Percentiles rank a stretch among this genome's conserved stretches.
Conservation (phyloP, 2,888 invertebrate species). For the Cartodere bifasciata region DNA sequence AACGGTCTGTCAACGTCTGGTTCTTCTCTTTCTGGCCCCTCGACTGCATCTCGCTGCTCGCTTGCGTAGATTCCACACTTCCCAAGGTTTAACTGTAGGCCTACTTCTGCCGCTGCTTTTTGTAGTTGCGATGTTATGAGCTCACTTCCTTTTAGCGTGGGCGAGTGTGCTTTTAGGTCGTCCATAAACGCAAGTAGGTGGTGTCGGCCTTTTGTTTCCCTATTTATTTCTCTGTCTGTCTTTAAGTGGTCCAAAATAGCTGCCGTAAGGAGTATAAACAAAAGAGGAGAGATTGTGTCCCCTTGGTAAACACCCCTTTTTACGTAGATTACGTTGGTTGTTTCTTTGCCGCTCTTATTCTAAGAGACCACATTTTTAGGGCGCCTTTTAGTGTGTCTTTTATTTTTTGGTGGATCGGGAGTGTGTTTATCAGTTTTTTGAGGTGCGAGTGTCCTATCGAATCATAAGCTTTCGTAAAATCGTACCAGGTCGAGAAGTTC, state of each 20-base stretch:
- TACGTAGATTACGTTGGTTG: background rate
- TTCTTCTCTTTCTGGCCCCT: no score
- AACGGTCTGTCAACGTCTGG: no score
- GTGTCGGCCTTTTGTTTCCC: background rate
- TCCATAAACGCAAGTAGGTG: background rate
- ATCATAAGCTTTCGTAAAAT: slow-evolving; percentile 3
- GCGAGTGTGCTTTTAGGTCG: slow-evolving; percentile 1
- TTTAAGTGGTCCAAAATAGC: background rate
- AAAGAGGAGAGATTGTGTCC: slow-evolving; percentile 12
- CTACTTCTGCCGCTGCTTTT: background rate
- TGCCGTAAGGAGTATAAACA: no score
- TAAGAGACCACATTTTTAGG: background rate
- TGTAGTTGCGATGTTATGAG: background rate
- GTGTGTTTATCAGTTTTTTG: background rate
- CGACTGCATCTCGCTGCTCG: background rate
- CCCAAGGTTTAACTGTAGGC: background rate
- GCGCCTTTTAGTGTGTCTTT: background rate
- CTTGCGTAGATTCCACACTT: slow-evolving; percentile 1
- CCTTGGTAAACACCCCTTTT: slow-evolving; percentile 10
- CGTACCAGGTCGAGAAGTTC: slow-evolving; percentile 1
- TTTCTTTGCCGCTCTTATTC: background rate
- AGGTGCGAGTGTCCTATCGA: background rate
- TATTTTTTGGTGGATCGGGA: background rate
- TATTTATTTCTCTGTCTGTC: background rate
- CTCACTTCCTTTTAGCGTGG: background rate